Conservation (phyloP, 2,888 invertebrate genomes). For the Agrotis ipsilon region DNA sequence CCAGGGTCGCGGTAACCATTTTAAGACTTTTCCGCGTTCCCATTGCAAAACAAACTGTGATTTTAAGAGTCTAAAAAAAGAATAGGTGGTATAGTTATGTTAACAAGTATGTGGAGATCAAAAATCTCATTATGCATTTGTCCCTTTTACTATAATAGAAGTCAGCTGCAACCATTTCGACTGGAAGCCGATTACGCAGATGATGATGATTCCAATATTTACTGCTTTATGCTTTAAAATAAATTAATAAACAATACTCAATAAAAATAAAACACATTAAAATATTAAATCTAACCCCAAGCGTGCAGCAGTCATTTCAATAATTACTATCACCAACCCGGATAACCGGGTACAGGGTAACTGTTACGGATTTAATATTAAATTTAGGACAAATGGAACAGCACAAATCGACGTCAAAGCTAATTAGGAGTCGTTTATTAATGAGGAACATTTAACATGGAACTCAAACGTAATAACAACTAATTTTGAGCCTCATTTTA, state of each 20-base stretch:
- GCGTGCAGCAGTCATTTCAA: conserved; percentile 27
- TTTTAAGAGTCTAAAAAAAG: not conserved
- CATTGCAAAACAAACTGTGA: not conserved
- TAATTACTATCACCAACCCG: conserved; percentile 39
- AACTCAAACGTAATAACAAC: conserved; percentile 14
- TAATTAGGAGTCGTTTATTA: conserved; percentile 50
- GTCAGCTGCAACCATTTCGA: not conserved
- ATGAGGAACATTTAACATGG: conserved; percentile 40
- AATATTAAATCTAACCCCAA: conserved; percentile 20
- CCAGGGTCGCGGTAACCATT: too few species aligned
- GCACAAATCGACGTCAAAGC: conserved; percentile 43
- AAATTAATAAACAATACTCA: not conserved
- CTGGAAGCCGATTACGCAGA: not conserved
- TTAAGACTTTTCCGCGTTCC: too few species aligned
- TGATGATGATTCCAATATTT: not conserved
- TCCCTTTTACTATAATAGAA: not conserved
- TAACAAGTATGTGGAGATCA: too few species aligned
- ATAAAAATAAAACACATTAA: conserved; percentile 17
- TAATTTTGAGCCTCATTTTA: conserved; percentile 14
- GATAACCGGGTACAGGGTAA: conserved; percentile 23
- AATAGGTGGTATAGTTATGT: not conserved
- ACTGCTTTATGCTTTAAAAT: not conserved
- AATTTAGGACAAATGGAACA: conserved; percentile 50
- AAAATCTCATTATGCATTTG: not conserved
- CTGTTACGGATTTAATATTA: conserved; percentile 43